Percentiles rank a stretch among this genome's conserved stretches.
These are phyloP conservation scores for Colius striatus DNA, from an alignment of 2,113 vertebrate species.

Conservation along the genomic window DNA sequence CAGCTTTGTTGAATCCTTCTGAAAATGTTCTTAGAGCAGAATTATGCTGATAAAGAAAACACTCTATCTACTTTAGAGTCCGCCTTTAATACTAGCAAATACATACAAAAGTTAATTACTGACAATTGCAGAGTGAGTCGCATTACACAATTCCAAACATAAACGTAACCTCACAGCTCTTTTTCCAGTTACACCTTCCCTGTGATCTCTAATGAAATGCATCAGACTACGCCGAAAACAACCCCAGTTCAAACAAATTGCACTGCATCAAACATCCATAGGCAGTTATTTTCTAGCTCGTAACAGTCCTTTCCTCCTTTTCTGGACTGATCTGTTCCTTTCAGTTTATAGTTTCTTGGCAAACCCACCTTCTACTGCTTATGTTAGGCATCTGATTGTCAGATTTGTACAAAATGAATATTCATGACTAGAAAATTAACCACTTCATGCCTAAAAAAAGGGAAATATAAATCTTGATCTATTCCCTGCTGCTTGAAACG, in stretches of 20 bases:
- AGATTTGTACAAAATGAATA: constrained; percentile 79
- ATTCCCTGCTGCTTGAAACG: neutral
- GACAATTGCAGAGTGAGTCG: constrained; percentile 24
- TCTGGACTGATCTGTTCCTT: constrained; percentile 77
- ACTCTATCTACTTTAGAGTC: neutral
- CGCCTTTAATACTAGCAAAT: neutral
- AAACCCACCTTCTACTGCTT: constrained; percentile 77
- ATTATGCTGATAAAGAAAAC: neutral
- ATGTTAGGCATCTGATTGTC: constrained; percentile 82
- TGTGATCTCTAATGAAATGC: constrained; percentile 55
- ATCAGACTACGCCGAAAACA: constrained; percentile 35
- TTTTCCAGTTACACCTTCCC: constrained; percentile 21
- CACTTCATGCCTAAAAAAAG: constrained; percentile 68
- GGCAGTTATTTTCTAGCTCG: constrained; percentile 30
- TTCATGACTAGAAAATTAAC: constrained; percentile 81
- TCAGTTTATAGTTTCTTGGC: constrained; percentile 81
- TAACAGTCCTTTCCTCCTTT: constrained; percentile 66
- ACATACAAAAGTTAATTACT: constrained; percentile 58
- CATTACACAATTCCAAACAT: constrained; percentile 32
- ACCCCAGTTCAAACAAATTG: constrained; percentile 40
- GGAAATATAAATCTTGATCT: neutral
- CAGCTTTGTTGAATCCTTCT: neutral
- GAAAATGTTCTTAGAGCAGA: neutral
- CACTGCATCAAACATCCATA: constrained; percentile 58
- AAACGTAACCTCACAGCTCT: constrained; percentile 55